Percentiles rank a stretch among this genome's conserved stretches.
Evolutionary conservation across 2,113 vertebrate species (phyloP).

Genomic region (Astatotilapia flaviijosephi): DNA sequence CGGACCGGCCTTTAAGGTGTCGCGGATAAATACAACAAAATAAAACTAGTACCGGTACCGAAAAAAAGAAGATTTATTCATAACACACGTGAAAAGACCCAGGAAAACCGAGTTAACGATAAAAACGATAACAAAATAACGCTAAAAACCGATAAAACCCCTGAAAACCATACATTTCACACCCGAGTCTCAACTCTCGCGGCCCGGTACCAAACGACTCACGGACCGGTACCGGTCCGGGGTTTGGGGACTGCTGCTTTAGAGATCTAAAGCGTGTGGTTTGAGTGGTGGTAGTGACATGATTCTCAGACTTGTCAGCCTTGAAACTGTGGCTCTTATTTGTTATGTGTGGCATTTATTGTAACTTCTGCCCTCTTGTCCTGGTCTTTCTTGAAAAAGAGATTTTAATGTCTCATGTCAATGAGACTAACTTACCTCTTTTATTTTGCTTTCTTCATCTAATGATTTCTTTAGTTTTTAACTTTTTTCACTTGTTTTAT

Average conservation of each 20-base stretch:
- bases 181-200: too few species aligned
- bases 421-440: not conserved
- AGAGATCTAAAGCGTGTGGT: not conserved
- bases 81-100: too few species aligned
- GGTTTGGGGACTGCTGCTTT: not conserved
- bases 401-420: accelerated
- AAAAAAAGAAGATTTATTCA: too few species aligned
- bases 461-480: not conserved
- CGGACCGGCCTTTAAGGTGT: too few species aligned
- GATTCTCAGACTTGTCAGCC: not conserved
- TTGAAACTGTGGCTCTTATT: not conserved
- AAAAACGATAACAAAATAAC: too few species aligned
- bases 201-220: too few species aligned
- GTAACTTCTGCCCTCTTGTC: not conserved
- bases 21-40: too few species aligned
- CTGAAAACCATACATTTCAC: too few species aligned
- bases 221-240: too few species aligned
- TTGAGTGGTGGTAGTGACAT: not conserved
- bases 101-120: too few species aligned
- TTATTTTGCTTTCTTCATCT: not conserved
- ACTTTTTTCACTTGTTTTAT: not conserved
- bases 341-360: not conserved
- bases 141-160: too few species aligned
- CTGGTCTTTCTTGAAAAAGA: not conserved
- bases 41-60: too few species aligned